phyloP scores from a whole-genome alignment of 1,140 invertebrate genomes.

The Heliconius hermathena region DNA sequence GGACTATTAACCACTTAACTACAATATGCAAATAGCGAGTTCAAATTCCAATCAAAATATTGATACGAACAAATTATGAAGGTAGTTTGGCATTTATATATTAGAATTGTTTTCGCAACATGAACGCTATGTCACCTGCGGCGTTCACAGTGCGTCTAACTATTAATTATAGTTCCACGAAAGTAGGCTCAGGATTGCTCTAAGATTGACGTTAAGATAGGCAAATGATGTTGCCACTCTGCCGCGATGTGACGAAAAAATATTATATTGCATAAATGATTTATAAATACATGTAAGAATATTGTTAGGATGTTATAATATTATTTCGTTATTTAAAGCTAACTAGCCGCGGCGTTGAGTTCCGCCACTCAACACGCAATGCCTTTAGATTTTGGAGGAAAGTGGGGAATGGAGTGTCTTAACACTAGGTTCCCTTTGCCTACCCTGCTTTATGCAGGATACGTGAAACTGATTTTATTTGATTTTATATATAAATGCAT shows the following conservation, averaged over 20 bases:
- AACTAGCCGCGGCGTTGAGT: too few species aligned
- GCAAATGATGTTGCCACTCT: neutral
- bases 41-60: neutral
- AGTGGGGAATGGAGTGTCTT: too few species aligned
- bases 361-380: too few species aligned
- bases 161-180: constrained; percentile 9
- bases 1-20: too few species aligned
- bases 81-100: constrained; percentile 2
- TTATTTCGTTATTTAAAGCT: neutral
- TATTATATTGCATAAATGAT: neutral
- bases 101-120: constrained; percentile 23
- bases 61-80: neutral
- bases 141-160: neutral
- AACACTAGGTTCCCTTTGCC: too few species aligned
- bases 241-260: constrained; percentile 5
- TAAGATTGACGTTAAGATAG: constrained; percentile 5
- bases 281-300: neutral
- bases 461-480: too few species aligned
- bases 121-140: constrained; percentile 14
- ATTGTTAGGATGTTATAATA: neutral
- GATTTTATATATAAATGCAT: neutral
- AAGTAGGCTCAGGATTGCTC: constrained; percentile 12
- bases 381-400: too few species aligned
- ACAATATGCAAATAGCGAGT: neutral
- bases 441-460: too few species aligned